A percentile compares a stretch with the other conserved stretches of the same genome.
Evolutionary conservation across 1,140 invertebrate genomes (phyloP).

Genomic region (Ptiloglossa arizonensis): DNA sequence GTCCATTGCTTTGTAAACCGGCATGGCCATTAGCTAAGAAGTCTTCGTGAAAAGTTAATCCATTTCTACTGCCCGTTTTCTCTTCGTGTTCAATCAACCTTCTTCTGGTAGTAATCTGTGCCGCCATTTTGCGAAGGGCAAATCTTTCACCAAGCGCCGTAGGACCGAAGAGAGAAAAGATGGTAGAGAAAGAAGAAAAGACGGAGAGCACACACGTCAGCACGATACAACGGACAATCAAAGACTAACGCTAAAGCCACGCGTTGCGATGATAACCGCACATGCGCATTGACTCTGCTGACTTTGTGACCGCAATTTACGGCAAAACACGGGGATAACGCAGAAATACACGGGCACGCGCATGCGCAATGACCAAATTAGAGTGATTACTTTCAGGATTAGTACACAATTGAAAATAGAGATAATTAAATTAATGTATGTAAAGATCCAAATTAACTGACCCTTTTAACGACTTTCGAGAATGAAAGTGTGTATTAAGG

Average conservation of each 20-base stretch:
- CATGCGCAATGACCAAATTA: slow-evolving; percentile 16
- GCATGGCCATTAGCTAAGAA: slow-evolving; percentile 59
- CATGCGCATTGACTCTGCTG: slow-evolving; percentile 1
- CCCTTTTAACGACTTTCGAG: not conserved
- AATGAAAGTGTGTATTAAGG: not conserved
- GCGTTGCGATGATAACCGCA: slow-evolving; percentile 12
- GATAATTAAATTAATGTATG: slow-evolving; percentile 22
- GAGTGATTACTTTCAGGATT: slow-evolving; percentile 2
- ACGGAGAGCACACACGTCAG: not conserved
- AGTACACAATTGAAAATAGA: slow-evolving; percentile 1
- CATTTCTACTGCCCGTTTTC: slow-evolving; percentile 27
- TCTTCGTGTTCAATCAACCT: slow-evolving; percentile 18
- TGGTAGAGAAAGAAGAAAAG: not conserved
- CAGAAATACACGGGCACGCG: not conserved
- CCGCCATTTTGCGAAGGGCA: slow-evolving; percentile 44
- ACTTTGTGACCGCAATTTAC: slow-evolving; percentile 26
- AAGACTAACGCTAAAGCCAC: slow-evolving; percentile 33
- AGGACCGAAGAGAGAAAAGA: slow-evolving; percentile 1
- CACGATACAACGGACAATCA: not conserved
- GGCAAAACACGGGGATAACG: slow-evolving; percentile 5
- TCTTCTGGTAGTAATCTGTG: slow-evolving; percentile 11
- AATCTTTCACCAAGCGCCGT: slow-evolving; percentile 27
- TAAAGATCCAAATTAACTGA: not conserved
- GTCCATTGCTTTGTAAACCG: slow-evolving; percentile 55
- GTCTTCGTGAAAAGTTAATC: slow-evolving; percentile 32